These are phyloP conservation scores for Calameuta filiformis DNA, from an alignment of 2,888 invertebrate genomes.

Conservation along the genomic window DNA sequence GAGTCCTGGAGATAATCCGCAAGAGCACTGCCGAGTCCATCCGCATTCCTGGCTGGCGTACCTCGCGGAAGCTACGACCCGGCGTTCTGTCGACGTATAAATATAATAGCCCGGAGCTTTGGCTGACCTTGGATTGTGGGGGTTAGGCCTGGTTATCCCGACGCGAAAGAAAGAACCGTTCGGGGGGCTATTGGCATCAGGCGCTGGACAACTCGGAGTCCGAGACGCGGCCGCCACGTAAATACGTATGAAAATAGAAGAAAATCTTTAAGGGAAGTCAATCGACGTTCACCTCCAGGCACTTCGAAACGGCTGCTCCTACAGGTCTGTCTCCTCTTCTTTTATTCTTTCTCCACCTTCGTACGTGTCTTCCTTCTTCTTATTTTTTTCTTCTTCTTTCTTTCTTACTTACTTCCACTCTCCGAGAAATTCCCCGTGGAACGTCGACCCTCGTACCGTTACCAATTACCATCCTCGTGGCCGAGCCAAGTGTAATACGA, in stretches of 20 bases:
- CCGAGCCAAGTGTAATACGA: not conserved
- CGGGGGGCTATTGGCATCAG: not conserved
- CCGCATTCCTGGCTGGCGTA: slow-evolving; percentile 3
- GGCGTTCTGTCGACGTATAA: not conserved
- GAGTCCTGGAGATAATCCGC: slow-evolving; percentile 7
- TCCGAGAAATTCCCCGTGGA: not conserved
- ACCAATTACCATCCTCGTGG: slow-evolving; percentile 39
- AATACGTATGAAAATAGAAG: not conserved
- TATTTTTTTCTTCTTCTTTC: slow-evolving; percentile 1
- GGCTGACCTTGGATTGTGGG: not conserved
- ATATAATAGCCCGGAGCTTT: not conserved
- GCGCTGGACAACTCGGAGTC: not conserved
- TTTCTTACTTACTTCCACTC: slow-evolving; percentile 3
- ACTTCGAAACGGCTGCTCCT: not conserved
- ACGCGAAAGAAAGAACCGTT: not conserved
- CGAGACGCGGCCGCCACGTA: not conserved
- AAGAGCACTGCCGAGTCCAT: not conserved
- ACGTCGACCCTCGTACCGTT: slow-evolving; percentile 31
- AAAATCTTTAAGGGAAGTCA: not conserved
- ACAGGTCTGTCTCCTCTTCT: not conserved
- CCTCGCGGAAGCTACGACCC: not conserved
- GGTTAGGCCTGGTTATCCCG: not conserved
- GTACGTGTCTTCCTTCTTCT: slow-evolving; percentile 5
- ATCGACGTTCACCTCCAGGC: not conserved
- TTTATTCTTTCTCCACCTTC: slow-evolving; percentile 15